phyloP scores from a whole-genome alignment of 2,888 invertebrate species.

The Parelbella ahira region DNA sequence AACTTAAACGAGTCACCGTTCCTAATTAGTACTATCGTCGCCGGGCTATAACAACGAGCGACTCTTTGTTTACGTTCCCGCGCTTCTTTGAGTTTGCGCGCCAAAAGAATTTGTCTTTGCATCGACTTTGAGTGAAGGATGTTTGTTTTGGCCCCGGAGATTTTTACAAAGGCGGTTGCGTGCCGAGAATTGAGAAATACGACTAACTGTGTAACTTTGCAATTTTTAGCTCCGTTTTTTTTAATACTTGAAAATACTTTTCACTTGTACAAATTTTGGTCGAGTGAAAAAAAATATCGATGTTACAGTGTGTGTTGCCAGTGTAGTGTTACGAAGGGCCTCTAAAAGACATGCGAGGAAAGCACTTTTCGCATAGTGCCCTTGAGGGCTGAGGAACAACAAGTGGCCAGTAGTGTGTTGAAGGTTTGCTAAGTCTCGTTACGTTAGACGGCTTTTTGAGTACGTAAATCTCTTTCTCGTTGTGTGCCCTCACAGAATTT shows the following conservation, averaged over 20 bases:
- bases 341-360: slow-evolving; percentile 59
- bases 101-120: slow-evolving; percentile 79
- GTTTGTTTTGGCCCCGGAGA: slow-evolving; percentile 64
- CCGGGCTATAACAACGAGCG: slow-evolving; percentile 71
- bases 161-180: slow-evolving; percentile 39
- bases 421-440: slow-evolving; percentile 20
- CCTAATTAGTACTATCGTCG: slow-evolving; percentile 78
- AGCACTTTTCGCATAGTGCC: slow-evolving; percentile 59
- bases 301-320: slow-evolving; percentile 34
- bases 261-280: too few relatives aligned
- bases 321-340: slow-evolving; percentile 36
- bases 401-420: slow-evolving; percentile 62
- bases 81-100: slow-evolving; percentile 72
- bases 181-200: slow-evolving; percentile 38
- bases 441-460: slow-evolving; percentile 14
- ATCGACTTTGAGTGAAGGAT: slow-evolving; percentile 68
- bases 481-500: background rate
- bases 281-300: slow-evolving; percentile 25
- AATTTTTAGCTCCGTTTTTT: too few relatives aligned
- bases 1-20: slow-evolving; percentile 77
- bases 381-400: slow-evolving; percentile 57
- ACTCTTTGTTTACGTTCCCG: slow-evolving; percentile 70
- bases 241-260: too few relatives aligned
- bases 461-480: background rate
- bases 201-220: slow-evolving; percentile 10